These are phyloP conservation scores for Pteruthius melanotis DNA, from an alignment of 2,113 vertebrate species.

Conservation along the genomic window DNA sequence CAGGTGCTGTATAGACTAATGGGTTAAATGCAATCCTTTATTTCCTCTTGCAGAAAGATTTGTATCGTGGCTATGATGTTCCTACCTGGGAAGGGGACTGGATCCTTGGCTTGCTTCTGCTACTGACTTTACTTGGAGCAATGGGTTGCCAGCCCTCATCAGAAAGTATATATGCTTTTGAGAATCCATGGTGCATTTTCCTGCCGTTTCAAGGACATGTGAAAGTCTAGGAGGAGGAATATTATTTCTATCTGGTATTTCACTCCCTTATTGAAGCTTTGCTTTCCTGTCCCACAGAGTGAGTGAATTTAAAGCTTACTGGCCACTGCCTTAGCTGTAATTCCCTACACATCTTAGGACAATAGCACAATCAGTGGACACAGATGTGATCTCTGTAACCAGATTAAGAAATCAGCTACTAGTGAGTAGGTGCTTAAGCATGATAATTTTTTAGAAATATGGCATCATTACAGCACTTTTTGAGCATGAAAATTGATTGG, in stretches of 20 bases:
- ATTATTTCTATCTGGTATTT: background rate
- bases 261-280: background rate
- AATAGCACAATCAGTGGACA: background rate
- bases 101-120: background rate
- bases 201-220: background rate
- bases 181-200: background rate
- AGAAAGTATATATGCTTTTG: background rate
- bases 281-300: background rate
- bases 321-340: background rate
- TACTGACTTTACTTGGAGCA: background rate
- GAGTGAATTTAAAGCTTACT: background rate
- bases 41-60: background rate
- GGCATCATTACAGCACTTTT: background rate
- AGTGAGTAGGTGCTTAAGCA: background rate
- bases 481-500: background rate
- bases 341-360: background rate
- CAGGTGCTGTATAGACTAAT: background rate
- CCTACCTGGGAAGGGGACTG: background rate
- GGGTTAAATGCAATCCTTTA: background rate
- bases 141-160: background rate
- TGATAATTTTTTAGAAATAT: background rate
- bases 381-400: background rate
- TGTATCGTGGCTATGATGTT: accelerated
- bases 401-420: background rate
- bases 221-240: background rate